These are phyloP conservation scores for Scrobipalpa costella DNA, from an alignment of 2,888 invertebrate species.

Conservation along the genomic window DNA sequence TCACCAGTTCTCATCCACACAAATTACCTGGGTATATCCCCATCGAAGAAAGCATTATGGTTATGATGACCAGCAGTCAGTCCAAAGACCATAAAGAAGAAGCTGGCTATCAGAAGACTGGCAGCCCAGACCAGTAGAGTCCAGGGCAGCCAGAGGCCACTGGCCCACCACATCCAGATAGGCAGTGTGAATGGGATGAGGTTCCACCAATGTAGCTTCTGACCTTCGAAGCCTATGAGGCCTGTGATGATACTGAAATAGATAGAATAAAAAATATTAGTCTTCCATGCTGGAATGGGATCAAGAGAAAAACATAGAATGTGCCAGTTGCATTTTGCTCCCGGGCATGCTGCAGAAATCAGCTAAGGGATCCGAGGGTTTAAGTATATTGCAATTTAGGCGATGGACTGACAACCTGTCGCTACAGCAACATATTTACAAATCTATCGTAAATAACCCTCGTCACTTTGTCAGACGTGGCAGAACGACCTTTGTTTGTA, in stretches of 20 bases:
- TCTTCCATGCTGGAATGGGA: background rate
- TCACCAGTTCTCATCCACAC: too few species aligned
- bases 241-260: conserved; percentile 47
- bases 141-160: conserved; percentile 56
- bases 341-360: too few species aligned
- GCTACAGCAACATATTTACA: too few species aligned
- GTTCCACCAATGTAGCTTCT: background rate
- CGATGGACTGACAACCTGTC: too few species aligned
- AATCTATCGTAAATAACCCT: too few species aligned
- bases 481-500: too few species aligned
- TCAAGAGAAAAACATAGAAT: too few species aligned
- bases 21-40: conserved; percentile 84
- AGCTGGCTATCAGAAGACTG: conserved; percentile 76
- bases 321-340: too few species aligned
- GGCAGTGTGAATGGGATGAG: conserved; percentile 63
- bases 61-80: conserved; percentile 91
- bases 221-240: conserved; percentile 39
- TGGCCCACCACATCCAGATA: conserved; percentile 63
- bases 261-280: conserved; percentile 33
- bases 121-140: conserved; percentile 79
- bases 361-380: too few species aligned
- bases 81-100: conserved; percentile 84
- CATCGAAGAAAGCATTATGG: conserved; percentile 90
- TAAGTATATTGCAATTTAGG: too few species aligned
- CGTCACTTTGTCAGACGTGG: too few species aligned